Conservation (phyloP, 2,888 invertebrate species). For the Pheosia tremula region DNA sequence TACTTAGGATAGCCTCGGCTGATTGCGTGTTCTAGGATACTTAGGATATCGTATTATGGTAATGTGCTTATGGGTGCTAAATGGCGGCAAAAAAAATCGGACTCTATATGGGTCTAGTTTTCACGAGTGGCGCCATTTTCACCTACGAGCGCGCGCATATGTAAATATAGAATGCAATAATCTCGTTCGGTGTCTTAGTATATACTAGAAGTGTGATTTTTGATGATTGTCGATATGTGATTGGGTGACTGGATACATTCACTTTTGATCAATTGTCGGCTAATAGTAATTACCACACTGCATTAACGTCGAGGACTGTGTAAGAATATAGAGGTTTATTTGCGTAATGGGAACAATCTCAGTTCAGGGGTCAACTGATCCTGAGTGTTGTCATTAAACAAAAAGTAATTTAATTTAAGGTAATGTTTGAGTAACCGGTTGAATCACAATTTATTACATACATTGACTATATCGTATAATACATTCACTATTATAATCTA, state of each 20-base stretch:
- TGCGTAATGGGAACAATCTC: slow-evolving; percentile 1
- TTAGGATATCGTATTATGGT: too few species aligned
- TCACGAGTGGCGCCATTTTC: not conserved
- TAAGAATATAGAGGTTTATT: not conserved
- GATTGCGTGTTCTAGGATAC: too few species aligned
- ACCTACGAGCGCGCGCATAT: not conserved
- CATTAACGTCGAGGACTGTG: too few species aligned
- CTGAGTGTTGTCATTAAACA: not conserved
- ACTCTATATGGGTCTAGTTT: not conserved
- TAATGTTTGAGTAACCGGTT: not conserved
- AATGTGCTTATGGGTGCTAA: not conserved
- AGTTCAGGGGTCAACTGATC: not conserved
- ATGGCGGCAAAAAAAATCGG: not conserved
- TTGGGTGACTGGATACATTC: not conserved
- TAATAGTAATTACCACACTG: too few species aligned
- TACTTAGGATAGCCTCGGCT: too few species aligned
- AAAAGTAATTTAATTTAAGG: not conserved
- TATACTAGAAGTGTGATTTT: not conserved
- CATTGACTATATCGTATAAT: too few species aligned
- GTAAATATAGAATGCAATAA: not conserved
- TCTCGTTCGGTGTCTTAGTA: not conserved
- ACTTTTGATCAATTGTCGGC: too few species aligned
- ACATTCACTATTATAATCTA: too few species aligned
- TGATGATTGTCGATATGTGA: not conserved
- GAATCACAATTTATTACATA: too few species aligned